phyloP scores from a whole-genome alignment of 2,888 invertebrate species.

The Chloroclysta siterata region DNA sequence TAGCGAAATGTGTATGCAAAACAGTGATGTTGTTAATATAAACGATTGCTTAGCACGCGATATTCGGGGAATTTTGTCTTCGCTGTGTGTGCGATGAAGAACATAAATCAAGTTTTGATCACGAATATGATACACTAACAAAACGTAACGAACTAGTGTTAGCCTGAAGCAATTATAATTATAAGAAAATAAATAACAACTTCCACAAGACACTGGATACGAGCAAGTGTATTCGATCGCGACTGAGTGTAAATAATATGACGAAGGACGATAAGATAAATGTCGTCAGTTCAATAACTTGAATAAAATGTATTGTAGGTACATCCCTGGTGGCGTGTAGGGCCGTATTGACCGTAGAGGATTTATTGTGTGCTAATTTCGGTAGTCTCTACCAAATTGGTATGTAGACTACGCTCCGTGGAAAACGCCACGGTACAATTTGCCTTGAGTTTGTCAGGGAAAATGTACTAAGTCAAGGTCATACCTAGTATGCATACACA shows the following conservation, averaged over 20 bases:
- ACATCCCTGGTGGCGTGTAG: conserved; percentile 49
- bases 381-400: conserved; percentile 45
- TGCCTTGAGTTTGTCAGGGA: conserved; percentile 52
- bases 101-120: conserved; percentile 45
- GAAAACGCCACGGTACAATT: conserved; percentile 40
- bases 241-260: conserved; percentile 66
- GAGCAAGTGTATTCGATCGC: conserved; percentile 45
- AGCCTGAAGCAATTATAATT: conserved; percentile 26
- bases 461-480: conserved; percentile 62
- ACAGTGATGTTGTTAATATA: conserved; percentile 50
- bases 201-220: conserved; percentile 37
- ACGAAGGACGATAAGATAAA: conserved; percentile 74
- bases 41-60: conserved; percentile 56
- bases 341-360: conserved; percentile 44
- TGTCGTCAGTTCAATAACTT: conserved; percentile 72
- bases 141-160: conserved; percentile 47
- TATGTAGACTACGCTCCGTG: conserved; percentile 49
- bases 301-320: conserved; percentile 41
- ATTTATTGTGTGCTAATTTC: conserved; percentile 57
- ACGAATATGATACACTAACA: conserved; percentile 43
- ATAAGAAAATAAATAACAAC: conserved; percentile 25
- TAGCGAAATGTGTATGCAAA: conserved; percentile 47
- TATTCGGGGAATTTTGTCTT: conserved; percentile 43
- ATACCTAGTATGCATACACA: conserved; percentile 1
- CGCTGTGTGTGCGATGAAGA: conserved; percentile 36